A percentile compares a stretch with the other conserved stretches of the same genome.
Evolutionary conservation across 2,797 vertebrate genomes (phyloP).

Genomic region (Halcyon smyrnensis): DNA sequence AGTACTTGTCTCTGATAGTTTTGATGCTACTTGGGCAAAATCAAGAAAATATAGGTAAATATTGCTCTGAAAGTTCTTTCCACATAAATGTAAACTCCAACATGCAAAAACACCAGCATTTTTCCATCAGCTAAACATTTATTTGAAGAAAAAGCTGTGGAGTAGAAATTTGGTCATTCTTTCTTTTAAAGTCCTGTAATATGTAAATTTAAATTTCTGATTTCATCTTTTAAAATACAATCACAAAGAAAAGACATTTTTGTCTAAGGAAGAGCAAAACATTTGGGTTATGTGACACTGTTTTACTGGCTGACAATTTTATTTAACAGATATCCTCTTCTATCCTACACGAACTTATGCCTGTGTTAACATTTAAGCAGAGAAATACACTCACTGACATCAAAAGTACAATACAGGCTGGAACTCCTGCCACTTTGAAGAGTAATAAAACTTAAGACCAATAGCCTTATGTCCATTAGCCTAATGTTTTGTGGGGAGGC

Average conservation of each 20-base stretch:
- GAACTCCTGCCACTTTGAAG: neutral
- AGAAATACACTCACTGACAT: neutral
- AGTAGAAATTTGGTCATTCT: neutral
- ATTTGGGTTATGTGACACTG: neutral
- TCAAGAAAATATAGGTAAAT: neutral
- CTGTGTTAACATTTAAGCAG: neutral
- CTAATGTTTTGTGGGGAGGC: no score
- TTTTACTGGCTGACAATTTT: conserved; percentile 34
- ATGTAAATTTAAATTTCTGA: neutral
- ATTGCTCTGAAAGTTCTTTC: neutral
- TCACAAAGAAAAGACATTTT: conserved; percentile 49
- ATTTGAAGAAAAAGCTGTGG: neutral
- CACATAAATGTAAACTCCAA: neutral
- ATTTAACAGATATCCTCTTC: neutral
- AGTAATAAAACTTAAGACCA: neutral
- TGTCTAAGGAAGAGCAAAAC: conserved; percentile 31
- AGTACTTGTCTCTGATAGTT: neutral
- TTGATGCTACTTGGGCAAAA: neutral
- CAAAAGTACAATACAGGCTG: neutral
- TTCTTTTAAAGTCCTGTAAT: neutral
- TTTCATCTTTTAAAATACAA: conserved; percentile 18
- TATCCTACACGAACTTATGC: neutral
- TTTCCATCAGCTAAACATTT: neutral
- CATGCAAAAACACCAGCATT: neutral
- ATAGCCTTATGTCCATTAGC: no score